phyloP scores from a whole-genome alignment of 2,888 invertebrate species.

The Drosophila incognita region DNA sequence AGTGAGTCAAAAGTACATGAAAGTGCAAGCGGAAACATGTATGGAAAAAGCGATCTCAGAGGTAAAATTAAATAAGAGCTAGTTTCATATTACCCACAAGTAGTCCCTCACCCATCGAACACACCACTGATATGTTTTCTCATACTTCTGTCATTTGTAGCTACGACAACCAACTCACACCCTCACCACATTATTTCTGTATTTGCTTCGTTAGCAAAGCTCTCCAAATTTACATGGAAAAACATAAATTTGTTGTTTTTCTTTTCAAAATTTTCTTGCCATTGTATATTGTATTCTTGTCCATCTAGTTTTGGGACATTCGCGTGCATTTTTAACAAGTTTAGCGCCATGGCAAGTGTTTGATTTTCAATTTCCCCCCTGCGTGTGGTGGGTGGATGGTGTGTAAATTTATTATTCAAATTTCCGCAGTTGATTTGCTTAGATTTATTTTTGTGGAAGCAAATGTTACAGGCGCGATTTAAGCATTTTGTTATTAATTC shows the following conservation, averaged over 20 bases:
- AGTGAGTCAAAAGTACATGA: not conserved
- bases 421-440: slow-evolving; percentile 62
- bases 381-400: slow-evolving; percentile 2
- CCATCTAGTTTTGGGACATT: slow-evolving; percentile 28
- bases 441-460: slow-evolving; percentile 62
- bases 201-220: slow-evolving; percentile 71
- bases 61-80: not conserved
- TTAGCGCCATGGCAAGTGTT: slow-evolving; percentile 56
- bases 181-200: slow-evolving; percentile 16
- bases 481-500: slow-evolving; percentile 72
- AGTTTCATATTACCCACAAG: not conserved
- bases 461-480: slow-evolving; percentile 49
- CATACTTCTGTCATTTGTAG: not conserved
- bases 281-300: slow-evolving; percentile 21
- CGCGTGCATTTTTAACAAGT: slow-evolving; percentile 66
- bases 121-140: not conserved
- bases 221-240: slow-evolving; percentile 66
- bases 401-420: slow-evolving; percentile 76
- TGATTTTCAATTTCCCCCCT: slow-evolving; percentile 47
- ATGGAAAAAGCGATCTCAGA: too few relatives aligned
- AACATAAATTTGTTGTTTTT: slow-evolving; percentile 65
- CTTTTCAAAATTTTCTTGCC: slow-evolving; percentile 18
- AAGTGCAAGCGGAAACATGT: not conserved
- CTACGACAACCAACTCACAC: not conserved
- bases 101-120: not conserved